A percentile compares a stretch with the other conserved stretches of the same genome.
phyloP scores from a whole-genome alignment of 2,888 invertebrate genomes.

The Orthosia incerta region DNA sequence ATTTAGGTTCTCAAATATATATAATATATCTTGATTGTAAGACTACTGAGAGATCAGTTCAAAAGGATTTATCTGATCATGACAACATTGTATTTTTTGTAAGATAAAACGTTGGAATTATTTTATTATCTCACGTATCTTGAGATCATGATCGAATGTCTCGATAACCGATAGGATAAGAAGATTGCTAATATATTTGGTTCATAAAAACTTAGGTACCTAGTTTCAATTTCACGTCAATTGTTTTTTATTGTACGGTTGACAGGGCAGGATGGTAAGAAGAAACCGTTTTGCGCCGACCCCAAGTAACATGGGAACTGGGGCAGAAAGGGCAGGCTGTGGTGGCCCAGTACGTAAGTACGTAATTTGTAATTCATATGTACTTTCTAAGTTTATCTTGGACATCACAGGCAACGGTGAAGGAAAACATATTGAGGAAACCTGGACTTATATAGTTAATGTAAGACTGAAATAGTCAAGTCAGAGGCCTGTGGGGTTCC shows the following conservation, averaged over 20 bases:
- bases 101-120: not conserved
- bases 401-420: too few species aligned
- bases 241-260: not conserved
- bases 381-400: too few species aligned
- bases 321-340: too few species aligned
- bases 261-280: not conserved
- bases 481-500: too few species aligned
- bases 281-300: too few species aligned
- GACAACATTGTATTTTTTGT: not conserved
- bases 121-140: slow-evolving; percentile 16
- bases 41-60: not conserved
- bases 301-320: too few species aligned
- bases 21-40: not conserved
- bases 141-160: slow-evolving; percentile 9
- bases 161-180: slow-evolving; percentile 24
- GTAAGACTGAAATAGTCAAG: too few species aligned
- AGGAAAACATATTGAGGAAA: too few species aligned
- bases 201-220: not conserved
- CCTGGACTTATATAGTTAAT: too few species aligned
- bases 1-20: not conserved
- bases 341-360: too few species aligned
- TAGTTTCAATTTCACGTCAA: too few species aligned
- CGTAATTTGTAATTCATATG: too few species aligned
- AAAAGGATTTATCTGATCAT: not conserved
- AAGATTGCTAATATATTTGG: not conserved